These are phyloP conservation scores for Sylvietta virens DNA, from an alignment of 2,113 vertebrate genomes.

Conservation along the genomic window DNA sequence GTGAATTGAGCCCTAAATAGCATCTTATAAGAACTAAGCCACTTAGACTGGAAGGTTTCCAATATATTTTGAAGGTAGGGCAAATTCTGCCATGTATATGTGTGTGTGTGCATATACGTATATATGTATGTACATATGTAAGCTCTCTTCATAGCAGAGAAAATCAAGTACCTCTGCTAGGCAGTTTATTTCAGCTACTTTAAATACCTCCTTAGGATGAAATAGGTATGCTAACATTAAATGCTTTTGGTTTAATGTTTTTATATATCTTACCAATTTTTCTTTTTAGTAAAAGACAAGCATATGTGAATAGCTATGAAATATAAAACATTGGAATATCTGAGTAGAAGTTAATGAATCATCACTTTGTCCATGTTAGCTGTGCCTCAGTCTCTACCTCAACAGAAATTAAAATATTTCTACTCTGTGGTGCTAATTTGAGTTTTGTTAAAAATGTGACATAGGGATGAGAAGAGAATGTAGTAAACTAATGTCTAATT, in stretches of 20 bases:
- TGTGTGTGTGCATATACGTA: neutral
- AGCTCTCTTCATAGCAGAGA: neutral
- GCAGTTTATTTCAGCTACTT: neutral
- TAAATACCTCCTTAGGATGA: neutral
- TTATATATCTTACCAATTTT: neutral
- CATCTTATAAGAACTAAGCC: neutral
- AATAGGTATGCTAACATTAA: neutral
- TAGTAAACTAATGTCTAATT: neutral
- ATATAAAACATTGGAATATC: neutral
- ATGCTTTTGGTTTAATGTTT: neutral
- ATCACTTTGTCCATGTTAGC: neutral
- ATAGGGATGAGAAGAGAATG: neutral
- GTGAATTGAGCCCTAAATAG: neutral
- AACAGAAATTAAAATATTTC: neutral
- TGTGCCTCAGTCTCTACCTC: neutral
- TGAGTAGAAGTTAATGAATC: neutral
- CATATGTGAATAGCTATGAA: neutral
- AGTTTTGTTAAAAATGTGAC: neutral
- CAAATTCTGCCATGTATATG: neutral
- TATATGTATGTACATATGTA: neutral
- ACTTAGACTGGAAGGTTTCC: neutral
- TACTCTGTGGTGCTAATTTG: neutral
- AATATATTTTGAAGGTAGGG: neutral
- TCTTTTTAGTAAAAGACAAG: neutral
- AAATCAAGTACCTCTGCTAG: neutral